Conservation (phyloP, 2,113 vertebrate genomes). For the Helogale parvula region DNA sequence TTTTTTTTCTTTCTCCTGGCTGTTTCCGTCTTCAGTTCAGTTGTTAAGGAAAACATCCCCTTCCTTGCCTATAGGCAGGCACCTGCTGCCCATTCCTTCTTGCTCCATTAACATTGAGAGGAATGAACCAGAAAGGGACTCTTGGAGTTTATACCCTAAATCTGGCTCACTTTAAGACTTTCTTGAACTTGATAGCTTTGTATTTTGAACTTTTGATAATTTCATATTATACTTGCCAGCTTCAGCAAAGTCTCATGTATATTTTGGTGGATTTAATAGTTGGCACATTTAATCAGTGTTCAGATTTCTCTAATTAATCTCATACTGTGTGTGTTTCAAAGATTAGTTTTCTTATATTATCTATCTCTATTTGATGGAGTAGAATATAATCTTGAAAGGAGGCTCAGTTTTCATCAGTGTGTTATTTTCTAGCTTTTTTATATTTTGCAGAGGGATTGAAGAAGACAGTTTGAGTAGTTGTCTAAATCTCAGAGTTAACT, state of each 20-base stretch:
- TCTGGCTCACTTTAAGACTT: not conserved
- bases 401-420: slow-evolving; percentile 29
- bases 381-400: slow-evolving; percentile 27
- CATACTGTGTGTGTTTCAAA: not conserved
- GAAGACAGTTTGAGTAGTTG: not conserved
- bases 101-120: not conserved
- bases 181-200: not conserved
- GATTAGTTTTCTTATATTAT: not conserved
- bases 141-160: not conserved
- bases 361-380: not conserved
- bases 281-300: not conserved
- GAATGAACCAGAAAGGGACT: not conserved
- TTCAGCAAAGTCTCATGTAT: not conserved
- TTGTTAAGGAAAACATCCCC: not conserved
- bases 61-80: not conserved
- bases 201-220: not conserved
- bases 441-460: not conserved
- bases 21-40: not conserved
- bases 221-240: not conserved
- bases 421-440: not conserved
- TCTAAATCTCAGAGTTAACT: not conserved
- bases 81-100: fast-evolving
- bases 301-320: slow-evolving; percentile 11
- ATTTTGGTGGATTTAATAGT: not conserved
- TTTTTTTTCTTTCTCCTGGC: not conserved